Evolutionary conservation across 2,797 vertebrate genomes (phyloP), one percentile per base, ranked within the genome.

Genomic region (Gephyroberyx darwinii): DNA sequence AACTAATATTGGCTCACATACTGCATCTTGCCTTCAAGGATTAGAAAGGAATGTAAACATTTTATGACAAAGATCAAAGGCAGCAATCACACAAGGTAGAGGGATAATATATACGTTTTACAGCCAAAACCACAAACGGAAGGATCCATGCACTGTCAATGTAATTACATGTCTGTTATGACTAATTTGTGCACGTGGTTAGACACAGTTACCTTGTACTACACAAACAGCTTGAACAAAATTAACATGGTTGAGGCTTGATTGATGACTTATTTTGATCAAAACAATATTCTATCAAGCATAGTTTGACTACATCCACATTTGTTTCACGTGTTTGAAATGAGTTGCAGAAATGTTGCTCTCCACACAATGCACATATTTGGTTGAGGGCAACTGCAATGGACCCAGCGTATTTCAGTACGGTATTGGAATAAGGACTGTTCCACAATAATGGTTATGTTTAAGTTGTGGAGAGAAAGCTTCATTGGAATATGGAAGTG

Each of bases 41-140:
- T n/a, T 2, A 60, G 7, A 65, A 30, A 48, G 26, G 43, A 73
- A 77, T 64, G 39, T 43, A n/a, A 39, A 66, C 7, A 16, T 8
- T 41, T 30, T 43, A 39, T 55, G 30, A 55, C 20, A 51, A 68
- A 68, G n/a, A 8, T 33, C 17, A 1, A 60, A 60, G 5, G 37
- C 64, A 57, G 70, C 10, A 31, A 1, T 16, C 20, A 39, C 31
- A 57, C 10, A n/a, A 57, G 33, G 31, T 4, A 53, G 22, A 22
- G 10, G 4, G 20, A 1, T 7, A 39, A 45, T 37, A 8, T 9
- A 39, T 35, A 6, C n/a, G 48, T 39, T 13, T n/a, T 20, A 53
- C 13, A 53, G 33, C 55, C 26, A 30, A 4, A 45, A 37, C 9
- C n/a, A 22, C 51, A 39, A 41, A 31, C 9, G 31, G 6, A 31